phyloP scores from a whole-genome alignment of 2,113 vertebrate species.

The Probosciger aterrimus region DNA sequence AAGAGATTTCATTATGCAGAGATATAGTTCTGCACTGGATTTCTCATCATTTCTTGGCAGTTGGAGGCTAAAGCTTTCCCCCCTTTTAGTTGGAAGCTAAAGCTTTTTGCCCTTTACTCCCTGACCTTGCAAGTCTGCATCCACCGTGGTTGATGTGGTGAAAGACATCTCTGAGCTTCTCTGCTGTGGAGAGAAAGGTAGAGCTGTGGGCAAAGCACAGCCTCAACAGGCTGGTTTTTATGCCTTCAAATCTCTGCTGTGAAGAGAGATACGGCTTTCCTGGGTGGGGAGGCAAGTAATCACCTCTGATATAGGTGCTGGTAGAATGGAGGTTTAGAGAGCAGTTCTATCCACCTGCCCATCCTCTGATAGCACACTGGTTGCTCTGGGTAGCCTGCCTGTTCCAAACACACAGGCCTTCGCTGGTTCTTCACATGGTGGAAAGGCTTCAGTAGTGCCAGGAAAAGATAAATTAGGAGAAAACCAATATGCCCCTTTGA shows the following conservation, averaged over 20 bases:
- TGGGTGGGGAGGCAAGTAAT: background rate
- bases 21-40: background rate
- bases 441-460: background rate
- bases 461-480: background rate
- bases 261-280: background rate
- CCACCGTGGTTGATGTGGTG: background rate
- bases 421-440: fast-evolving
- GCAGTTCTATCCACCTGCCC: background rate
- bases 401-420: background rate
- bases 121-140: background rate
- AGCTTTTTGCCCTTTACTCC: background rate
- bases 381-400: background rate
- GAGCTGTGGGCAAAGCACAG: background rate
- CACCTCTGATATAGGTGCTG: background rate
- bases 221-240: background rate
- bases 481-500: background rate
- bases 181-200: background rate
- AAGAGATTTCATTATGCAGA: background rate
- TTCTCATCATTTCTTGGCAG: background rate
- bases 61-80: background rate
- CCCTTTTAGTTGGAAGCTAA: background rate
- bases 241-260: background rate
- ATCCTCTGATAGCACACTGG: background rate
- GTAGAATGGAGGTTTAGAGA: background rate
- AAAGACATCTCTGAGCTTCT: background rate